phyloP scores from a whole-genome alignment of 2,888 invertebrate species.

The Drosophila pullipes region DNA sequence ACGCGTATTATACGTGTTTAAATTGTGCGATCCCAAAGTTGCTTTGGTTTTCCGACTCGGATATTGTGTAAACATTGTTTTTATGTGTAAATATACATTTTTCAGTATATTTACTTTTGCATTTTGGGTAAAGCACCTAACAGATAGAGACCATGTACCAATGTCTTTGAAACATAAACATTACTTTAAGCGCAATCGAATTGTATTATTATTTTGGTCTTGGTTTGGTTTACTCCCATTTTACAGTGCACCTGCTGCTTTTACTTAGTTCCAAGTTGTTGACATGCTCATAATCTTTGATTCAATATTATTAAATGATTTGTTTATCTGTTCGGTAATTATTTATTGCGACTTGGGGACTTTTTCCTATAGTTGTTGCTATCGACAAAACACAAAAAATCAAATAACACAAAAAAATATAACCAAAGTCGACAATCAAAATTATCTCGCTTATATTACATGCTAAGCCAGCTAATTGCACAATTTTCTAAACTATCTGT shows the following conservation, averaged over 20 bases:
- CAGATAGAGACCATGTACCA: background rate
- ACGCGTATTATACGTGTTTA: background rate
- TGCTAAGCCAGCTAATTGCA: slow-evolving; percentile 36
- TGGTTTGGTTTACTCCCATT: background rate
- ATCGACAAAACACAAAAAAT: slow-evolving; percentile 20
- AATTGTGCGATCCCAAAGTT: background rate
- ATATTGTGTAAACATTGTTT: slow-evolving; percentile 22
- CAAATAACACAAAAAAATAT: background rate
- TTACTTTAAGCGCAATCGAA: slow-evolving; percentile 1
- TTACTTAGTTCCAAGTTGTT: slow-evolving; percentile 25
- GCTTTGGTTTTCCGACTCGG: background rate
- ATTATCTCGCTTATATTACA: slow-evolving; percentile 35
- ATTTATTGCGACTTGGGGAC: slow-evolving; percentile 38
- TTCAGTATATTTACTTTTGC: slow-evolving; percentile 19
- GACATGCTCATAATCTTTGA: slow-evolving; percentile 58
- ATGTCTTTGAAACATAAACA: slow-evolving; percentile 24
- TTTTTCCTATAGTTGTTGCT: slow-evolving; percentile 36
- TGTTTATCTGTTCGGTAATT: slow-evolving; percentile 53
- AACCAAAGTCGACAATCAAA: slow-evolving; percentile 37
- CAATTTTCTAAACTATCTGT: slow-evolving; percentile 23
- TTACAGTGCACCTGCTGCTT: background rate
- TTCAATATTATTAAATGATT: slow-evolving; percentile 53
- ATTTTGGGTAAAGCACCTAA: slow-evolving; percentile 45
- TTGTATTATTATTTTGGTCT: slow-evolving; percentile 4
- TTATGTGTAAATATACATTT: slow-evolving; percentile 20